Evolutionary conservation across 1,140 invertebrate species (phyloP), one percentile per base, ranked within the genome.

Genomic region (Dysdera silvatica): DNA sequence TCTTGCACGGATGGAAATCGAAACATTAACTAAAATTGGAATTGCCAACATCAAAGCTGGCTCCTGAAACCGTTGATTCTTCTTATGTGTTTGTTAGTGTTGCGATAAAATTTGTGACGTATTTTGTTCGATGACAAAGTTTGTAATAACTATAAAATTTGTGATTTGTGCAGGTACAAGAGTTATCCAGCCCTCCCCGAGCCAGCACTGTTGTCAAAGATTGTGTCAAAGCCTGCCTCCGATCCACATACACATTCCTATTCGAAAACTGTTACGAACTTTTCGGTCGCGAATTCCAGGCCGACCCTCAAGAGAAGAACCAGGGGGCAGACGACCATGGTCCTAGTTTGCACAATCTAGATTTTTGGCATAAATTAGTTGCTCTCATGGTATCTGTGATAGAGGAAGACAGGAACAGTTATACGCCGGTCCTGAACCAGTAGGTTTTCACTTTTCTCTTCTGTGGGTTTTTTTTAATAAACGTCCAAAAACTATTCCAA

Each of bases 301-400:
- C 85, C 58, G 90, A 95, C 79, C 89, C 90, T 6, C 90, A 87
- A 68, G 59, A 67, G 10, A 53, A 59, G 28, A 41, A 33, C 8
- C 4, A 56, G 4, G 51, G 67, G 12, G 33, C 43, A 28, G 88
- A 94, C 62, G 91, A 96, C 69, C 87, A 88, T 69, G 93, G 90
- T 2, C 91, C 92, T 3, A 82, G 87, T 61, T 75, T 93, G 70
- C 91, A 95, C 69, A 94, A 88, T 60, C 84, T 98, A 14, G 92
- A 97, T 74, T 99, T 98, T 77, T 98, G 95, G 95, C 93, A 97
- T 78, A 98, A 98, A 71, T 79, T 99, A 31, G 95, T 99, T 68
- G 93, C 94, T 14, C 83, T 98, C 40, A 96, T 98, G 66, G 94
- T 97, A 16, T 96, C 94, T 60, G 94, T 99, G 35, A 97, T 99